Base-by-base conservation (phyloP, 1,140 invertebrate genomes). In the Sitodiplosis mosellana region DNA sequence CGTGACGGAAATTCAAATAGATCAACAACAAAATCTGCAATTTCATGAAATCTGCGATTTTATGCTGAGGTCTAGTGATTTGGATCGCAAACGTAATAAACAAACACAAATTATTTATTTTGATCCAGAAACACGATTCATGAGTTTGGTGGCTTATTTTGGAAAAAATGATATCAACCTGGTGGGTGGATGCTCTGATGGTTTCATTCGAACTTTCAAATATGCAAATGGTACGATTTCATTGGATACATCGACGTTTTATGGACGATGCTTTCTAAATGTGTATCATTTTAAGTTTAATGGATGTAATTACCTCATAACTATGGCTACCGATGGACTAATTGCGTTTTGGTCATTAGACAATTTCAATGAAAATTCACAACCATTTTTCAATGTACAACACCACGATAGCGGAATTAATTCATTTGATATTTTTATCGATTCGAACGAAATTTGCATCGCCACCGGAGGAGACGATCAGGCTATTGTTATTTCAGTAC, bases 381-480 rank as follows among this genome's bases (percentile, higher is more conserved):
- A 40, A 14, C 11, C 47, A 21, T 17, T 48, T 41, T 51, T 60
- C 0, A 41, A 55, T n/a, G 14, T 55, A 11, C 3, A 19, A n/a
- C 48, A 61, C 33, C 61, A 63, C 22, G 41, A 43, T 5, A 52
- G 55, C 6, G 61, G 61, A 2, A 51, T 63, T 3, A 63, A 63
- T 54, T 46, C 55, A 0, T 52, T 63, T 5, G 53, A 59, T 36
- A 43, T 43, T 21, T 12, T 43, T 5, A 12, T 21, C 2, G 48
- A 54, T 34, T 20, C 49, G 2, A 33, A 33, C 14, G 2, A 19
- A 15, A n/a, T 61, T 33, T 54, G 58, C 42, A 27, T 63, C 2
- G 22, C 61, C 7, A 56, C 61, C 6, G 61, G 61, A 4, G 59
- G 61, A 0, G 61, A 63, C 48, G 61, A 63, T 48, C 59, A 63